Evolutionary conservation across 2,113 vertebrate species (phyloP).

Genomic region (Thymallus thymallus): DNA sequence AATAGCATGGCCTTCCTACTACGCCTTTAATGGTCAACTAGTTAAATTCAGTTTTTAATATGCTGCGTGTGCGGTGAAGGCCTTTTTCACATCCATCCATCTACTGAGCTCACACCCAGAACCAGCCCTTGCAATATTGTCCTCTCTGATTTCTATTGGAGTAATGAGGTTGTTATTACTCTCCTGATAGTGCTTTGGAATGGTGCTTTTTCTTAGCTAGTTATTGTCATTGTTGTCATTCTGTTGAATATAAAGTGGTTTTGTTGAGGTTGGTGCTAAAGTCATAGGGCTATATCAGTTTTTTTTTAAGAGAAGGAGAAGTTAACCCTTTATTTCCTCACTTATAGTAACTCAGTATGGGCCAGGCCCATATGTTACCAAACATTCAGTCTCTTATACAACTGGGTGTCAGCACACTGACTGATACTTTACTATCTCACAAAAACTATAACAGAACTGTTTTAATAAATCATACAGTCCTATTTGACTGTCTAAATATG

Average conservation of each 20-base stretch:
- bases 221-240: constrained; percentile 41
- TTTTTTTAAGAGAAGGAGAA: constrained; percentile 11
- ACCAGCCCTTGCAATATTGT: no score
- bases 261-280: constrained; percentile 24
- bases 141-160: not conserved
- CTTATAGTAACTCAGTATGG: not conserved
- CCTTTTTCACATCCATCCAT: not conserved
- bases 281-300: constrained; percentile 22
- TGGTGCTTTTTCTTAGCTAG: constrained; percentile 69
- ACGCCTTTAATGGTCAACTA: not conserved
- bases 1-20: not conserved
- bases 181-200: constrained; percentile 63
- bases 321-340: constrained; percentile 28
- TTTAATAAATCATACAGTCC: not conserved
- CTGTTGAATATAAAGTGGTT: constrained; percentile 24
- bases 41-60: not conserved
- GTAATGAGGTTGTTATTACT: constrained; percentile 25
- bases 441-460: not conserved
- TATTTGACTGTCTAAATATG: constrained; percentile 10
- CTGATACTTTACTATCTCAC: not conserved
- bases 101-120: no score
- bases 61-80: not conserved
- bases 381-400: not conserved
- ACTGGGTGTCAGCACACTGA: not conserved
- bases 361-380: not conserved